Conservation (phyloP, 2,113 vertebrate genomes). For the Psephotus haematonotus region DNA sequence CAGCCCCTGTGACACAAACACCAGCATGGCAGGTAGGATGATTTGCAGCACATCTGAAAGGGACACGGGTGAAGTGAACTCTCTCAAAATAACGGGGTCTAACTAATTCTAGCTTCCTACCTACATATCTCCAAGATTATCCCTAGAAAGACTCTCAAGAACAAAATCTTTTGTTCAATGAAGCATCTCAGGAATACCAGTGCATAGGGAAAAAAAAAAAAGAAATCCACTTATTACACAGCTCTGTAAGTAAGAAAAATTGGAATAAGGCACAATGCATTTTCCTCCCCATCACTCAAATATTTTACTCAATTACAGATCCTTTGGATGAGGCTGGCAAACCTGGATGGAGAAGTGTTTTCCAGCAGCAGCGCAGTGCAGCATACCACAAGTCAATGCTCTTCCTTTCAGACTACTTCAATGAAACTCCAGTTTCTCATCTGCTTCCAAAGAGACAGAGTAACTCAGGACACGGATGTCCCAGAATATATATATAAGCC, state of each 20-base stretch:
- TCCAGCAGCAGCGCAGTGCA: background rate
- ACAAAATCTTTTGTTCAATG: background rate
- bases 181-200: background rate
- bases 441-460: constrained; percentile 22
- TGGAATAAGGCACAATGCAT: background rate
- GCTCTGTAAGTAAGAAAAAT: background rate
- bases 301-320: background rate
- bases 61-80: background rate
- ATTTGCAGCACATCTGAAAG: background rate
- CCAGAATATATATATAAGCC: background rate
- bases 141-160: background rate
- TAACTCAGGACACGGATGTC: constrained; percentile 46
- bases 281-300: background rate
- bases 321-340: background rate
- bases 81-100: background rate
- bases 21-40: background rate
- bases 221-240: background rate
- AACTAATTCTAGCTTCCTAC: background rate
- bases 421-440: background rate
- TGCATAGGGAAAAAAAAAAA: background rate
- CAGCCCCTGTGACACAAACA: background rate
- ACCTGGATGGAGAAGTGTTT: background rate
- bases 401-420: background rate
- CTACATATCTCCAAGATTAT: background rate
- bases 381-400: background rate